Conservation (phyloP, 2,113 vertebrate species). For the Dipodomys stephensi region DNA sequence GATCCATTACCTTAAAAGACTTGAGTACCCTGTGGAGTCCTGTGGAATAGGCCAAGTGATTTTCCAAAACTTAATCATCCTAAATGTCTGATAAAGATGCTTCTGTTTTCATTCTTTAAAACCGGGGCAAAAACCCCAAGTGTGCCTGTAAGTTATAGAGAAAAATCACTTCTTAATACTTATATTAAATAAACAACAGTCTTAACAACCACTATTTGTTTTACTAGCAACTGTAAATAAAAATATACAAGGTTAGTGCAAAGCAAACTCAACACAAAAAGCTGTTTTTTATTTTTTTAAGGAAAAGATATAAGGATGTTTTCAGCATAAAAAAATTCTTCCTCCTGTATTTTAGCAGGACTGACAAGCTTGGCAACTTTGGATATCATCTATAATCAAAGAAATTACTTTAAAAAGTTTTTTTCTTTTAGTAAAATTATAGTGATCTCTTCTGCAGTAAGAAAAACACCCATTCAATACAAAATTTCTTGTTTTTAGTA, state of each 20-base stretch:
- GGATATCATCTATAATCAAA: slow-evolving; percentile 22
- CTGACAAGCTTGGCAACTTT: neutral
- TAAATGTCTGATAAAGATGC: slow-evolving; percentile 91
- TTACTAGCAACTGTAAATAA: slow-evolving; percentile 65
- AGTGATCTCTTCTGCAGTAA: neutral
- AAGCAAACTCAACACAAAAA: slow-evolving; percentile 71
- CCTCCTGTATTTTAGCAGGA: neutral
- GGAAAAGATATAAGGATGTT: slow-evolving; percentile 65
- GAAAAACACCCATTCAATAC: neutral
- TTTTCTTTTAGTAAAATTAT: slow-evolving; percentile 5
- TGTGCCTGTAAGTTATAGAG: slow-evolving; percentile 87
- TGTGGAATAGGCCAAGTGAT: slow-evolving; percentile 89
- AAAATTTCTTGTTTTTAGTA: no score
- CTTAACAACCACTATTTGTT: slow-evolving; percentile 60
- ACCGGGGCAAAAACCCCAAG: slow-evolving; percentile 76
- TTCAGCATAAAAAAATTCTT: slow-evolving; percentile 56
- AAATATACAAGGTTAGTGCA: slow-evolving; percentile 59
- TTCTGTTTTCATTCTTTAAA: slow-evolving; percentile 94
- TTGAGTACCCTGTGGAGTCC: slow-evolving; percentile 87
- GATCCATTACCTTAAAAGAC: slow-evolving; percentile 90
- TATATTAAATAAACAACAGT: slow-evolving; percentile 81
- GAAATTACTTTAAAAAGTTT: neutral
- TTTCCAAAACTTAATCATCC: slow-evolving; percentile 93
- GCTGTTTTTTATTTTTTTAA: slow-evolving; percentile 29
- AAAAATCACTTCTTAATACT: slow-evolving; percentile 86